These are phyloP conservation scores for Mastomys natalensis DNA, from an alignment of 2,113 vertebrate genomes.

Conservation along the genomic window DNA sequence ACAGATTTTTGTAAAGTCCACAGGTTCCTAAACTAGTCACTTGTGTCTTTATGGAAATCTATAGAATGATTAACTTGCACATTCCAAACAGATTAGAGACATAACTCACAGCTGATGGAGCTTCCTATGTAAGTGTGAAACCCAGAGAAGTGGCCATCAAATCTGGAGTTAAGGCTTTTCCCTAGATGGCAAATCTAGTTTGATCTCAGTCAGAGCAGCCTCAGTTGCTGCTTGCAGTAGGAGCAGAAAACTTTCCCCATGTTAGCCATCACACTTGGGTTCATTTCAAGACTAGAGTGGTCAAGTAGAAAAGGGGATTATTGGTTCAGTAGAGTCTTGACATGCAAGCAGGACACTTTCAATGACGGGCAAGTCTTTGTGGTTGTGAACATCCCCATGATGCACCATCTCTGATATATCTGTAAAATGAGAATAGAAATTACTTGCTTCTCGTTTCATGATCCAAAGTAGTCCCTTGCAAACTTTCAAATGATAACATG, in stretches of 20 bases:
- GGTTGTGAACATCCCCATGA: neutral
- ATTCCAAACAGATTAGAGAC: neutral
- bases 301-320: neutral
- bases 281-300: neutral
- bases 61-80: neutral
- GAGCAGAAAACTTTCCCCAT: neutral
- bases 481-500: neutral
- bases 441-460: neutral
- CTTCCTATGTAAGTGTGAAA: neutral
- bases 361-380: neutral
- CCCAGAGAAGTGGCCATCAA: neutral
- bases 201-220: neutral
- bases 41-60: neutral
- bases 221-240: neutral
- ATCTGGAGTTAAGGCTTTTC: neutral
- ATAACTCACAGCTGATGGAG: neutral
- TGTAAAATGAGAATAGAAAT: neutral
- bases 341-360: neutral
- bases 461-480: neutral
- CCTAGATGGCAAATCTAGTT: neutral
- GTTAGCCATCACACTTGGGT: neutral
- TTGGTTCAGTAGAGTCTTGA: neutral
- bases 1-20: neutral
- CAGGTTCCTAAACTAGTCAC: neutral
- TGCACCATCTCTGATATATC: neutral